phyloP scores from a whole-genome alignment of 2,888 invertebrate genomes.

The Hedya salicella region DNA sequence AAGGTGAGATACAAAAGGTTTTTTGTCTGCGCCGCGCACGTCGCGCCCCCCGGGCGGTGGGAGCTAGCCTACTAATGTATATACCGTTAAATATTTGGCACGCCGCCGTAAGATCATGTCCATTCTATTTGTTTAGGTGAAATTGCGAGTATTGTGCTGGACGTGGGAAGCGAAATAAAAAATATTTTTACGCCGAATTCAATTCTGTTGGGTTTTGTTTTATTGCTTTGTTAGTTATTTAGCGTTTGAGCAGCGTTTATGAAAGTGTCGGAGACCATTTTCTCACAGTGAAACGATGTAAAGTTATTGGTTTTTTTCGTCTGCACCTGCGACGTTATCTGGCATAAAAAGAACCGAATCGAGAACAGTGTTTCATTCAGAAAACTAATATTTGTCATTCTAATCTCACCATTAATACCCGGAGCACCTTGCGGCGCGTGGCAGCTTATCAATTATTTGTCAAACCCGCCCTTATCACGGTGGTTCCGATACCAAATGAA shows the following conservation, averaged over 20 bases:
- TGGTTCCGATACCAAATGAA: conserved; percentile 32
- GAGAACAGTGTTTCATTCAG: conserved; percentile 32
- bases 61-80: conserved; percentile 58
- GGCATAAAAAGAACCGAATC: conserved; percentile 31
- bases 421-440: conserved; percentile 55
- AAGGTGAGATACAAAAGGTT: conserved; percentile 63
- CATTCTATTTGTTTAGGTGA: conserved; percentile 72
- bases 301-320: conserved; percentile 9
- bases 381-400: conserved; percentile 67
- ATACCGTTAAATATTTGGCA: conserved; percentile 72
- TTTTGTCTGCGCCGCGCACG: conserved; percentile 52
- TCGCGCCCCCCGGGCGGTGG: conserved; percentile 58
- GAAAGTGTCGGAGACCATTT: conserved; percentile 27
- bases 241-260: conserved; percentile 48
- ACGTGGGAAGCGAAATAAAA: conserved; percentile 69
- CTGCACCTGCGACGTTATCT: conserved; percentile 39
- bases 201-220: conserved; percentile 61
- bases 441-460: conserved; percentile 62
- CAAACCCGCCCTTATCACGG: conserved; percentile 50
- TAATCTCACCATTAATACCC: conserved; percentile 59
- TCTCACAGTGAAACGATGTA: conserved; percentile 30
- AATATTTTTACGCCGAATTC: conserved; percentile 57
- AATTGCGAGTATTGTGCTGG: conserved; percentile 66
- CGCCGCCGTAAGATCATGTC: conserved; percentile 62
- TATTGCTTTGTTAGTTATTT: conserved; percentile 67